phyloP scores from a whole-genome alignment of 1,140 invertebrate genomes.

The Temnothorax longispinosus region DNA sequence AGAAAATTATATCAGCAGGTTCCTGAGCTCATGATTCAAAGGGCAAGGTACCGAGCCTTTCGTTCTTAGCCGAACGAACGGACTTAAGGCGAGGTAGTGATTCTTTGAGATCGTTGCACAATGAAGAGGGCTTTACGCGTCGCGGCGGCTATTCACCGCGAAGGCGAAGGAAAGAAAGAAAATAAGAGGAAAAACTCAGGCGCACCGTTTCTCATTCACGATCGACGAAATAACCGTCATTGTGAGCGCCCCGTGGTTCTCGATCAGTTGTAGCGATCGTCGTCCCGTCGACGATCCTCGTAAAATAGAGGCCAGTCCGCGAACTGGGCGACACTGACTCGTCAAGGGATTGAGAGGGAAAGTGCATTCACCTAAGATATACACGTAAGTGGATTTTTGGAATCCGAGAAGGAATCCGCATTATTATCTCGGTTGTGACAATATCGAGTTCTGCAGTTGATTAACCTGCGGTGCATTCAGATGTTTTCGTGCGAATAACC shows the following conservation, averaged over 20 bases:
- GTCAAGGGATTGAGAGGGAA: slow-evolving; percentile 47
- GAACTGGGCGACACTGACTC: slow-evolving; percentile 46
- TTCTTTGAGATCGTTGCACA: slow-evolving; percentile 81
- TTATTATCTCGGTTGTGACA: slow-evolving; percentile 22
- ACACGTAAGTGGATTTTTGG: slow-evolving; percentile 53
- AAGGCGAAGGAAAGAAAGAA: slow-evolving; percentile 72
- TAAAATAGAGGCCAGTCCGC: not conserved
- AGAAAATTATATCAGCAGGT: slow-evolving; percentile 79
- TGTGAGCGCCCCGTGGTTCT: slow-evolving; percentile 77
- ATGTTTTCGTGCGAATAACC: not conserved
- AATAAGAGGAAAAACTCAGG: slow-evolving; percentile 77
- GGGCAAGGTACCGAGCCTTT: slow-evolving; percentile 67
- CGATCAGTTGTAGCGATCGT: slow-evolving; percentile 47
- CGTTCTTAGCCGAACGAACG: slow-evolving; percentile 69
- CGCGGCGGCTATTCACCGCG: slow-evolving; percentile 75
- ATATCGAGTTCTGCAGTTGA: slow-evolving; percentile 39
- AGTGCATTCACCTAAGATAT: slow-evolving; percentile 5
- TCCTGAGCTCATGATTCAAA: slow-evolving; percentile 70
- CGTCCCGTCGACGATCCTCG: not conserved
- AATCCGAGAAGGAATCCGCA: slow-evolving; percentile 14
- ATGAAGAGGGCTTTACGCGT: slow-evolving; percentile 70
- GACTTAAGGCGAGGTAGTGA: slow-evolving; percentile 79
- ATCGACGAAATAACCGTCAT: slow-evolving; percentile 78
- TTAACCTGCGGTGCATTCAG: slow-evolving; percentile 35
- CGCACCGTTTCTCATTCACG: slow-evolving; percentile 77